Percentiles rank a stretch among this genome's conserved stretches.
Evolutionary conservation across 2,113 vertebrate genomes (phyloP).

Genomic region (Lagopus muta): DNA sequence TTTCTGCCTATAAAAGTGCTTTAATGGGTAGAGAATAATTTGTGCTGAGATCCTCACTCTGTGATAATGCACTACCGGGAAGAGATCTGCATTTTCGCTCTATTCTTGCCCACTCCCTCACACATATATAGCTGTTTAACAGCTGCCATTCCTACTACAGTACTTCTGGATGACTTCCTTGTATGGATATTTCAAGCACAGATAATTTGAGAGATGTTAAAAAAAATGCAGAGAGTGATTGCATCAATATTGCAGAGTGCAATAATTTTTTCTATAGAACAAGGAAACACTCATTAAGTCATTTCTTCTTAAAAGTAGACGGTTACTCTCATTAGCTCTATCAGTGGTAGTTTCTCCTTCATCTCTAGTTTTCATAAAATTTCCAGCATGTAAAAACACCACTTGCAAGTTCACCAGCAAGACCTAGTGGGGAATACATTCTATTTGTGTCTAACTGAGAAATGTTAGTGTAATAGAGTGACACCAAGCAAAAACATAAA

Average conservation of each 20-base stretch:
- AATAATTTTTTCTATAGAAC: background rate
- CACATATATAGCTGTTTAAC: background rate
- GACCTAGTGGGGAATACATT: background rate
- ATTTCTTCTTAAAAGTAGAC: background rate
- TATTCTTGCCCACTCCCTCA: background rate
- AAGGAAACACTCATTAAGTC: background rate
- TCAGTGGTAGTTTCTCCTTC: background rate
- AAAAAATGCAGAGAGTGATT: background rate
- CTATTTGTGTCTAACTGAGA: background rate
- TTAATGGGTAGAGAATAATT: conserved; percentile 31
- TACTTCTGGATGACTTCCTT: background rate
- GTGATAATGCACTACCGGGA: background rate
- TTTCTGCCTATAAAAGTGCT: conserved; percentile 26
- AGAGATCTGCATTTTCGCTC: background rate
- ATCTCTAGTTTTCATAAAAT: background rate
- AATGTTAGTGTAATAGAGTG: background rate
- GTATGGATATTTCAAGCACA: background rate
- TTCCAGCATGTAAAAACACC: background rate
- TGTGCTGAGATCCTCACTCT: conserved; percentile 10
- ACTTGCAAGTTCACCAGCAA: background rate
- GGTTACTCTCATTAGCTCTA: background rate
- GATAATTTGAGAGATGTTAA: background rate
- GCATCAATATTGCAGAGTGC: background rate
- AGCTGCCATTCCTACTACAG: background rate
- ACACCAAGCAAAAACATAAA: background rate